Base-by-base conservation (phyloP, 2,888 invertebrate genomes). In the Iphiclides podalirius region DNA sequence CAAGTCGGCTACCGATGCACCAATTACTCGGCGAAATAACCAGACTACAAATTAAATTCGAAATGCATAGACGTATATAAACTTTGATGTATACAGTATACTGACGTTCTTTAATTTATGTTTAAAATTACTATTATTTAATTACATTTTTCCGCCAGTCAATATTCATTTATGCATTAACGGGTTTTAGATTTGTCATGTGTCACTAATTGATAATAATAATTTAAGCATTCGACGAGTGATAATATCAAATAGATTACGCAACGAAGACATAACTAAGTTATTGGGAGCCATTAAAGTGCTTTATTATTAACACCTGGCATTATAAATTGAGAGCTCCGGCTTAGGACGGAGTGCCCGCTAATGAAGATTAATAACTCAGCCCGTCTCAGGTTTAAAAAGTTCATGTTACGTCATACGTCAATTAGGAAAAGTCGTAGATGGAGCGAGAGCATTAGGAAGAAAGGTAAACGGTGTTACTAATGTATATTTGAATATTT, bases 331-430 rank as follows among this genome's bases (percentile, higher is more conserved):
- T 26, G 49, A 43, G 38, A 43, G 43, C 38, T 49, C n/a, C 31
- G 26, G 43, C 42, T 47, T 17, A 11, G 33, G 31, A 48, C 31
- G 42, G 34, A 49, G 43, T 43, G 38, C 31, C 1, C 14, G 13
- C 36, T 43, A 49, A 49, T 43, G 49, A 49, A 39, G 49, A 49
- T 49, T 49, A 49, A 49, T 49, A 38, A 36, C 38, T 17, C 14
- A 31, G 20, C 43, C 26, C 43, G 33, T 35, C 35, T 35, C 33
- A 33, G 42, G 43, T 49, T 49, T 16, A 40, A 39, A 41, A 34
- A 38, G 43, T 34, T 43, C 37, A 33, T 43, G 43, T 49, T 43
- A 49, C 38, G 43, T 43, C 38, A 49, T 16, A 38, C 23, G 36
- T 43, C 48, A 34, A 38, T 48, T 38, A 43, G 15, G 43, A 23